phyloP scores from a whole-genome alignment of 2,888 invertebrate species.

The Adelphocoris suturalis region DNA sequence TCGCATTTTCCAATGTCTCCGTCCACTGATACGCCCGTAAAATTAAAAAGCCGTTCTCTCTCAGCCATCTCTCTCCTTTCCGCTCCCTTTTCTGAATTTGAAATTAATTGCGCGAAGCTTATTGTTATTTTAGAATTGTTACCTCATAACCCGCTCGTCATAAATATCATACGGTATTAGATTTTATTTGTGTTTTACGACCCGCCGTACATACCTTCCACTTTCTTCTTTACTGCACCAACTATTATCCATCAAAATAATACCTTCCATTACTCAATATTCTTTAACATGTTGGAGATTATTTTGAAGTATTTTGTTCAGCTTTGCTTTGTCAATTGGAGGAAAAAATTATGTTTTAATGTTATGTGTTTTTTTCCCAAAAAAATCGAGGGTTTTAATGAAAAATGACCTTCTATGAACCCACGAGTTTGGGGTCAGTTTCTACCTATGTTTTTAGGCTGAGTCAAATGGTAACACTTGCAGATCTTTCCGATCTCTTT shows the following conservation, averaged over 20 bases:
- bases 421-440: too few relatives aligned
- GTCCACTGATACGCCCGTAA: constrained; percentile 56
- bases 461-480: too few relatives aligned
- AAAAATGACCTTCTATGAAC: too few relatives aligned
- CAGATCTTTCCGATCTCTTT: too few relatives aligned
- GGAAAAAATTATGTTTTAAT: too few relatives aligned
- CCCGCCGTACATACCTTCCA: neutral
- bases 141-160: constrained; percentile 48
- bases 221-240: neutral
- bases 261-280: neutral
- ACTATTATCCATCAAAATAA: neutral
- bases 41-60: constrained; percentile 56
- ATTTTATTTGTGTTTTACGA: constrained; percentile 58
- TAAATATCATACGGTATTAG: constrained; percentile 58
- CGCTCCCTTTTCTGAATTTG: constrained; percentile 45
- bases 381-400: too few relatives aligned
- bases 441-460: too few relatives aligned
- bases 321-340: too few relatives aligned
- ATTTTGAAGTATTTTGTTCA: too few relatives aligned
- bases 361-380: too few relatives aligned
- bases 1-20: constrained; percentile 55
- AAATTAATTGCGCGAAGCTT: constrained; percentile 58
- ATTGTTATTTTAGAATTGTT: constrained; percentile 60
- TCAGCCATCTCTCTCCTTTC: neutral
- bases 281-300: too few relatives aligned